Evolutionary conservation across 1,140 invertebrate genomes (phyloP).

Genomic region (Macrotrachela quadricornifera): DNA sequence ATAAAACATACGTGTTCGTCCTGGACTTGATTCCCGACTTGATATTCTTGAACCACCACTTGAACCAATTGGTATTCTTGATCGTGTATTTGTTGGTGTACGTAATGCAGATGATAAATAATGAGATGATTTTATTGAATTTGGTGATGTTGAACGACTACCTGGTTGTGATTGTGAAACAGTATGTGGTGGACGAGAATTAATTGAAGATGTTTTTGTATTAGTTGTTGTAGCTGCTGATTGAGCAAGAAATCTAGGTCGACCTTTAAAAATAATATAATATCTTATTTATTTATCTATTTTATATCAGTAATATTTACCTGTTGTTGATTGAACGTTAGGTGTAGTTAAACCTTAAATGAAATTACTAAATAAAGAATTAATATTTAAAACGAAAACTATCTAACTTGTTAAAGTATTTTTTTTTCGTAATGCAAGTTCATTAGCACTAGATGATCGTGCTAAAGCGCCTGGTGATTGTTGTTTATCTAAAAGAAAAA

Average conservation of each 20-base stretch:
- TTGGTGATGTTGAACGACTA: constrained; percentile 10
- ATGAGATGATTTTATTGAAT: no score
- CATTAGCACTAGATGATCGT: background rate
- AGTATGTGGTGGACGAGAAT: background rate
- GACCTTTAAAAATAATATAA: background rate
- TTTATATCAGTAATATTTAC: no score
- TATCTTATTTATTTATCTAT: background rate
- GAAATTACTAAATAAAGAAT: no score
- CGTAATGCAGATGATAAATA: no score
- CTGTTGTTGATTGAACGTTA: no score
- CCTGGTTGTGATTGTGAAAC: constrained; percentile 8
- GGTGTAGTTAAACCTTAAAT: no score
- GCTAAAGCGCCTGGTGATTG: background rate
- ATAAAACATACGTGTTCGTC: constrained; percentile 4
- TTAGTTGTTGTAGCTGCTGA: no score
- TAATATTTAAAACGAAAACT: constrained; percentile 2
- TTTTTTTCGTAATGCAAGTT: background rate
- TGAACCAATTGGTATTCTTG: no score
- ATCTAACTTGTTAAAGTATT: background rate
- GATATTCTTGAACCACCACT: background rate
- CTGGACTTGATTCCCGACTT: constrained; percentile 10
- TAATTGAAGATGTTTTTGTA: background rate
- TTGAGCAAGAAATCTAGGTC: no score
- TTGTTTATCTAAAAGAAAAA: background rate
- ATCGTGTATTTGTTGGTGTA: no score